Conservation (phyloP, 2,888 invertebrate genomes). For the Lottia gigantea region DNA sequence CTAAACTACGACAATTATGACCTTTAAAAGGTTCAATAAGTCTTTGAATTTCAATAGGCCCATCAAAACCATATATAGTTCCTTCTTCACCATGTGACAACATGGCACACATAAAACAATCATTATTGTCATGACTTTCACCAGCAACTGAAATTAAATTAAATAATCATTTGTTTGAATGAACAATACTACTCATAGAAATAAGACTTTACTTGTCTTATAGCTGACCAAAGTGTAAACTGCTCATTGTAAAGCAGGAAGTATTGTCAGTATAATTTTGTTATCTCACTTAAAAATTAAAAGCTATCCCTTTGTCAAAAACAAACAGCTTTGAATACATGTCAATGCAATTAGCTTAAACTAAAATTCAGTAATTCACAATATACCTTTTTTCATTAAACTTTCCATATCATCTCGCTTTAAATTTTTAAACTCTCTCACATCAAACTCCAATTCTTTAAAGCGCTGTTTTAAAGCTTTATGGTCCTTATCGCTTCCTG, state of each 20-base stretch:
- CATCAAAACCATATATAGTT: conserved; percentile 86
- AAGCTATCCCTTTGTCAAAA: no score
- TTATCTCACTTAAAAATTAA: no score
- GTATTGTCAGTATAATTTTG: not conserved
- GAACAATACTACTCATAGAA: not conserved
- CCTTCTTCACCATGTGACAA: conserved; percentile 92
- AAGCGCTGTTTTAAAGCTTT: conserved; percentile 75
- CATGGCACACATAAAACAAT: conserved; percentile 86
- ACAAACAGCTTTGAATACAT: no score
- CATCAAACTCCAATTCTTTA: conserved; percentile 75
- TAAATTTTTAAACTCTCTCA: conserved; percentile 77
- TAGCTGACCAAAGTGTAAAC: no score
- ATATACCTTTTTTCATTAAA: conserved; percentile 74
- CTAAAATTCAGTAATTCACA: no score
- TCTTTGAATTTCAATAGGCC: conserved; percentile 84
- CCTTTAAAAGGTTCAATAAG: conserved; percentile 75
- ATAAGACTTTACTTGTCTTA: no score
- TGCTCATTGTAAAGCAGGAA: no score
- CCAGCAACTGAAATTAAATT: conserved; percentile 76
- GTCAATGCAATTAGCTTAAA: no score
- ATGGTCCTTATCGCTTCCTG: conserved; percentile 88
- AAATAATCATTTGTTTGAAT: conserved; percentile 6
- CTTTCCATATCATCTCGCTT: conserved; percentile 77
- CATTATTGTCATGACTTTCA: conserved; percentile 83
- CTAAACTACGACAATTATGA: conserved; percentile 82